Conservation (phyloP, 2,797 vertebrate genomes). For the Spheniscus humboldti region DNA sequence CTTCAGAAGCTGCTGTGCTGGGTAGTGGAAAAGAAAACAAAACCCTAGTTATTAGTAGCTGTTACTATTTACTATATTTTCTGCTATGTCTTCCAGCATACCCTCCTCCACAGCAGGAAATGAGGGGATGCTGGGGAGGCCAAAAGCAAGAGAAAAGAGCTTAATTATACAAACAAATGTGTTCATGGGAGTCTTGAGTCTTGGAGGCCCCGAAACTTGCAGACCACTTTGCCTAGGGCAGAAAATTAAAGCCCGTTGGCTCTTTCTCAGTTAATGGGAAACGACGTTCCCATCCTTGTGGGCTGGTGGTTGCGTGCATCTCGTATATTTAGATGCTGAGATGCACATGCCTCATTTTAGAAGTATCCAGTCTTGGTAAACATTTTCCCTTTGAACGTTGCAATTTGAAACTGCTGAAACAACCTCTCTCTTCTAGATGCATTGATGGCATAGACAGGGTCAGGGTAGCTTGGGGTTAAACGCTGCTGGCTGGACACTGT, state of each 20-base stretch:
- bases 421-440: neutral
- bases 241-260: neutral
- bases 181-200: neutral
- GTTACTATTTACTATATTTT: neutral
- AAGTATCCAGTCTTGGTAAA: neutral
- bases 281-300: neutral
- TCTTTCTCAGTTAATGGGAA: neutral
- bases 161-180: neutral
- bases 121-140: neutral
- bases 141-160: neutral
- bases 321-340: neutral
- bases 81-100: neutral
- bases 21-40: slow-evolving; percentile 39
- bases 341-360: neutral
- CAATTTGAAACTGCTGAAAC: neutral
- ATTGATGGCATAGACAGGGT: rapidly evolving
- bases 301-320: neutral
- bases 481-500: neutral
- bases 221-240: neutral
- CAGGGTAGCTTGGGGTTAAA: neutral
- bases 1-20: slow-evolving; percentile 3
- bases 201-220: neutral
- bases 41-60: neutral
- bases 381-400: neutral
- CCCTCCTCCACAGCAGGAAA: slow-evolving; percentile 44